Conservation (phyloP, 2,113 vertebrate genomes). For the Scopus umbretta region DNA sequence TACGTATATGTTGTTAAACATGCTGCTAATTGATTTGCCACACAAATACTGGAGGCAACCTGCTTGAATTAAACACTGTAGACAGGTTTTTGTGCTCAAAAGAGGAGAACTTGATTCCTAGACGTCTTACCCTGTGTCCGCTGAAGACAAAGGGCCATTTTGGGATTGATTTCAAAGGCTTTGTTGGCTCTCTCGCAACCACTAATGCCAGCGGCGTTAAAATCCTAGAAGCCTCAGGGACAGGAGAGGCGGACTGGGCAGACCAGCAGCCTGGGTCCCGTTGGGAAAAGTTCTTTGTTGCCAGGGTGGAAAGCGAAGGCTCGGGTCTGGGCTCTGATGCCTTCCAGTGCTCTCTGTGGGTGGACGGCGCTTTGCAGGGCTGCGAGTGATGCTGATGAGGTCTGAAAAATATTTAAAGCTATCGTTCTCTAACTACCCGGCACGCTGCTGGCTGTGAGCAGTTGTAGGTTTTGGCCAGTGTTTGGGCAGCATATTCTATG, state of each 20-base stretch:
- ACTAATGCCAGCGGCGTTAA: background rate
- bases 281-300: background rate
- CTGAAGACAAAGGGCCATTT: background rate
- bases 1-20: slow-evolving; percentile 35
- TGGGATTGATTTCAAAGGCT: background rate
- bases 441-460: background rate
- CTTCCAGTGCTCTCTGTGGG: background rate
- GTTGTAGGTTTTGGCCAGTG: background rate
- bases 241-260: background rate
- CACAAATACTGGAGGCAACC: slow-evolving; percentile 15
- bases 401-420: background rate
- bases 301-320: background rate
- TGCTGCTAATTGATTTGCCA: slow-evolving; percentile 45
- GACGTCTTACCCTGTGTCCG: background rate
- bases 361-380: background rate
- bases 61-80: slow-evolving; percentile 10
- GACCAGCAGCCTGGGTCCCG: background rate
- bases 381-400: background rate
- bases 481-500: background rate
- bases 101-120: background rate
- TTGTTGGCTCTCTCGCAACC: background rate
- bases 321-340: background rate
- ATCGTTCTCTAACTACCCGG: background rate
- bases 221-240: background rate
- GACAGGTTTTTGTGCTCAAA: background rate